Evolutionary conservation across 2,888 invertebrate species (phyloP), one percentile per base, ranked within the genome.

Genomic region (Frankliniella fusca): DNA sequence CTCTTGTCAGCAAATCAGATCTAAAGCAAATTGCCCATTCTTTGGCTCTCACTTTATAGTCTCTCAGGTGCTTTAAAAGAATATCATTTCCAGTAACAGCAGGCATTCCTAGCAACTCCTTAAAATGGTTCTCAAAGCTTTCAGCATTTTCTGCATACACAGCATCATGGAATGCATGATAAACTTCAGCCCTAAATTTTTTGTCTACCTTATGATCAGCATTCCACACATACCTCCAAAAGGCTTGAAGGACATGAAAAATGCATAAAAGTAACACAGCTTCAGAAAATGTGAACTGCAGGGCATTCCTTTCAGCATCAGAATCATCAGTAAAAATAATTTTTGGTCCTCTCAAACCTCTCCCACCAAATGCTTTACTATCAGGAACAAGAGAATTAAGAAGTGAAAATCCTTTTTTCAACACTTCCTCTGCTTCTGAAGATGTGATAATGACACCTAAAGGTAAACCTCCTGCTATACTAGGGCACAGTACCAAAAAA

Each of bases 21-120:
- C 84, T 80, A 81, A 83, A 81, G 83, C 82, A 82, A 49, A 83
- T 61, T 81, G 82, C 84, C 85, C 84, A 83, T 81, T 85, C 84
- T 50, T 50, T 15, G 9, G 50, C 9, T 50, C 50, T 50, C 50
- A 9, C 50, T 11, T 11, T 15, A 50, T 50, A 50, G 10, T 50
- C 12, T 12, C 9, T 50, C 10, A 50, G 9, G 12, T 50, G 50
- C 50, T 50, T 50, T 12, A 12, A 50, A 50, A 50, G 9, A 11
- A 11, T 50, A 9, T 50, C 50, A n/a, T n/a, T n/a, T n/a, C n/a
- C n/a, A n/a, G n/a, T 12, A 50, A 50, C 50, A 50, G 12, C 50
- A 50, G 50, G 50, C 50, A 50, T 50, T 50, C 15, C 50, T 15
- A 50, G 10, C 50, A 50, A 11, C 50, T 50, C 50, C 50, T n/a